These are phyloP conservation scores for Bryconaethiops microstoma DNA, from an alignment of 2,797 vertebrate species.

Conservation along the genomic window DNA sequence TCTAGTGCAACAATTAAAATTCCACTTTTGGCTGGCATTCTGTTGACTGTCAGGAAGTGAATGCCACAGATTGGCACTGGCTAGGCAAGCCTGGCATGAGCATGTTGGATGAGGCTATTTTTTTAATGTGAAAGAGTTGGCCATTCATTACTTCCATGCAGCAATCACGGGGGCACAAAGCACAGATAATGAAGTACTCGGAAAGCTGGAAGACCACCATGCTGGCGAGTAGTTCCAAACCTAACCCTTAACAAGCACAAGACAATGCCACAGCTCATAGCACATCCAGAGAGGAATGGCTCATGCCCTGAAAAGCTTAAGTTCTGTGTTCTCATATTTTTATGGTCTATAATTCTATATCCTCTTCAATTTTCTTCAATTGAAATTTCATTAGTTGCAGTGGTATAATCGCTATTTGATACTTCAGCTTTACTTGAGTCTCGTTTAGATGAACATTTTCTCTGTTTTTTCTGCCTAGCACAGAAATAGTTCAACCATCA, in stretches of 20 bases:
- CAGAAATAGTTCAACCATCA: constrained; percentile 69
- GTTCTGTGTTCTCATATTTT: constrained; percentile 28
- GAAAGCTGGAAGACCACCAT: constrained; percentile 63
- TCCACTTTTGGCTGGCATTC: constrained; percentile 65
- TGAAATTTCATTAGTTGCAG: constrained; percentile 34
- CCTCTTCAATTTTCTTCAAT: constrained; percentile 11
- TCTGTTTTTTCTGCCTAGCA: constrained; percentile 61
- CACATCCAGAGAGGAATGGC: constrained; percentile 19
- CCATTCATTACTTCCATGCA: constrained; percentile 72
- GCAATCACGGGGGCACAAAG: constrained; percentile 72
- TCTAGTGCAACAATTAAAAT: constrained; percentile 76
- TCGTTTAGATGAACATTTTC: constrained; percentile 43
- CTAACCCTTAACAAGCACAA: constrained; percentile 61
- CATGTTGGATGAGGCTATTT: constrained; percentile 74
- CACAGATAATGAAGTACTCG: constrained; percentile 71
- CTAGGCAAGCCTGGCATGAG: constrained; percentile 63
- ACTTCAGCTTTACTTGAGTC: constrained; percentile 33
- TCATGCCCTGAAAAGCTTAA: constrained; percentile 43
- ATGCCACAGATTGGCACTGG: constrained; percentile 59
- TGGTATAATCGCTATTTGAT: not conserved
- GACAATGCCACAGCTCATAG: constrained; percentile 63
- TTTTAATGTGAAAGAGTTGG: constrained; percentile 75
- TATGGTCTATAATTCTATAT: constrained; percentile 36
- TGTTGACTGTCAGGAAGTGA: constrained; percentile 59
- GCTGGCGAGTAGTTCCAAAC: constrained; percentile 55